Percentiles rank a stretch among this genome's conserved stretches.
Conservation (phyloP, 2,797 vertebrate species). For the Brotula barbata region DNA sequence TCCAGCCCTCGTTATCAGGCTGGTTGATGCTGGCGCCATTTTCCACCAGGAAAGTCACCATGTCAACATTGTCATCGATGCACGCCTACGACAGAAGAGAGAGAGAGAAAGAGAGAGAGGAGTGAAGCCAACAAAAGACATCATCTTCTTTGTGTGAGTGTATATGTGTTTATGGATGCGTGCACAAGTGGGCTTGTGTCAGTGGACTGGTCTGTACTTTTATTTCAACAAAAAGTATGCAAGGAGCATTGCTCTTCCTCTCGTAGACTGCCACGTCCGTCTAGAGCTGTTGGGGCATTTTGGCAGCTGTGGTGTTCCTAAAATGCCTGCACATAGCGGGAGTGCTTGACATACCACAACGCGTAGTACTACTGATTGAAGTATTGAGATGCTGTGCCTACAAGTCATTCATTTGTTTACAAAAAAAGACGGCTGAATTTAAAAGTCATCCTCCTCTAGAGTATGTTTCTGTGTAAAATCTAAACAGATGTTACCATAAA, state of each 20-base stretch:
- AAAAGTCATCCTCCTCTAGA: not conserved
- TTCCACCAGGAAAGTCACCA: conserved; percentile 99
- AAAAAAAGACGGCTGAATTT: not conserved
- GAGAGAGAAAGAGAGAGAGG: not conserved
- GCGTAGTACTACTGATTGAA: conserved; percentile 35
- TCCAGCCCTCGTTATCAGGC: conserved; percentile 99
- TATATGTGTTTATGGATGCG: not conserved
- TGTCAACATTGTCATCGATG: conserved; percentile 99
- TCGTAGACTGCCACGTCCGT: conserved; percentile 41
- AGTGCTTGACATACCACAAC: conserved; percentile 61
- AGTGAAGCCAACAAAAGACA: conserved; percentile 7
- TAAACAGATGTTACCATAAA: not conserved
- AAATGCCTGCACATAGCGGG: conserved; percentile 57
- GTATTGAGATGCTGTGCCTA: conserved; percentile 3
- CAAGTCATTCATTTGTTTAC: conserved; percentile 11
- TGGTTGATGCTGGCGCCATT: conserved; percentile 98
- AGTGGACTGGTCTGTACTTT: conserved; percentile 9
- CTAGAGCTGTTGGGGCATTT: conserved; percentile 51
- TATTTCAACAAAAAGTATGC: conserved; percentile 27
- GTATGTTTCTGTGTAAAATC: not conserved
- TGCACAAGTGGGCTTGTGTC: conserved; percentile 4
- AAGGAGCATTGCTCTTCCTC: conserved; percentile 18
- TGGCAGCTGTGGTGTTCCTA: conserved; percentile 56
- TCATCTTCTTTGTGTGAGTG: not conserved
- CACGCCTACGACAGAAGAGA: conserved; percentile 82